Base-by-base conservation (phyloP, 2,797 vertebrate genomes). In the Anguilla pacifica region DNA sequence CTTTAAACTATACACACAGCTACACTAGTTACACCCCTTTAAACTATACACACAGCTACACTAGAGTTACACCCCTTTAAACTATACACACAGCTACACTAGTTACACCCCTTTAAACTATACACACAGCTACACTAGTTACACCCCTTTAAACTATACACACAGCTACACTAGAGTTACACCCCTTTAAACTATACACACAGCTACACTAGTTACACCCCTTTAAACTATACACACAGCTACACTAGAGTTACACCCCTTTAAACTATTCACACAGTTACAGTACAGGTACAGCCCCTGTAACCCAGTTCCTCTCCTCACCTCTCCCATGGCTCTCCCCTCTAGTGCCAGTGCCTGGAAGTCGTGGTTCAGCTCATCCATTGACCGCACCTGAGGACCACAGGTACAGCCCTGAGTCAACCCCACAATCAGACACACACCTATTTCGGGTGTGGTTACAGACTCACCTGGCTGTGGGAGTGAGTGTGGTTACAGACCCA, bases 301-400 rank as follows among this genome's bases (percentile, higher is more conserved):
- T 86, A 0, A 51, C 82, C 11, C 11, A 57, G 55, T 13, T 28
- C 5, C 67, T 0, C 67, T 25, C 67, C 67, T 70, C 25, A 99
- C 98, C 97, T 99, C 99, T 94, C 99, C 99, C 98, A 99, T 99
- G 39, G 97, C 96, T 55, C 98, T 96, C 89, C 98, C 98, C 93
- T 99, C 99, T 91, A 99, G 92, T 92, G 99, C 99, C 91, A 99
- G 96, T 0, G 99, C 99, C 92, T 99, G 98, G 93, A 99, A 99
- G 94, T 99, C 99, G 92, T 99, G 98, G 94, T 99, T 99, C 94
- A 99, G 95, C 89, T 99, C 99, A 89, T 99, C 98, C 99, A 99
- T 99, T 87, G 99, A 99, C 87, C 98, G 97, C 72, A 99, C 98
- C 99, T 99, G 89, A n/a, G 93, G 72, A 85, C 3, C 61, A 92